Evolutionary conservation across 92 coral and sea anemone species (phyloP), one percentile per base, ranked within the genome.

Genomic region (Epizoanthus ramosus): DNA sequence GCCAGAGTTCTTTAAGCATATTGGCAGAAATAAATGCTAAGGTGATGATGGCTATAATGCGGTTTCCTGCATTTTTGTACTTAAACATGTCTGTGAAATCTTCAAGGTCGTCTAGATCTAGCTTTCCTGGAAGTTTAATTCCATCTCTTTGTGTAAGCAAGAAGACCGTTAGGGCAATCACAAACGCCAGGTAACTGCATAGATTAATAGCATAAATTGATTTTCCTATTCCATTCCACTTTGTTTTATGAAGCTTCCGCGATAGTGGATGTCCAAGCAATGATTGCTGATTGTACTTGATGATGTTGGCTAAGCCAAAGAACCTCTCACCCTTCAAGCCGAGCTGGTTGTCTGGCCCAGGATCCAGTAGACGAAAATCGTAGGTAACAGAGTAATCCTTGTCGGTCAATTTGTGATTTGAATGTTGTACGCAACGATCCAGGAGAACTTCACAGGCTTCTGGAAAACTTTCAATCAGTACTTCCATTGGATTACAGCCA

Each of bases 181-280:
- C 64, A 75, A 94, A 85, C 13, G 79, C 65, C 14, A 92, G 17
- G 81, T 86, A 94, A 4, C 82, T 77, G 18, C 19, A 9, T 23
- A 92, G 81, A 59, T 90, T 92, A 28, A 88, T 59, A 13, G 58
- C 6, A 64, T 80, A 94, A 10, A 83, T 73, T 25, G n/a, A 57
- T 28, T 88, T 69, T n/a, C 98, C 98, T 14, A 89, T 47, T 3
- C 83, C 63, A 13, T n/a, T 54, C 98, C 98, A 94, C 57, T 94
- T 94, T 24, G 70, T 50, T 8, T 85, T 75, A 64, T 79, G 82
- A 41, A 94, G 80, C 61, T 87, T 74, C 28, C 87, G 84, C 15
- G 94, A 90, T 6, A 94, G 95, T 10, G 98, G 95, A 73, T 94
- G 95, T 12, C 84, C 84, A 35, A 94, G 93, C 63, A 94, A 85